Base-by-base conservation (phyloP, 1,140 invertebrate genomes). In the Zaprionus africanus region DNA sequence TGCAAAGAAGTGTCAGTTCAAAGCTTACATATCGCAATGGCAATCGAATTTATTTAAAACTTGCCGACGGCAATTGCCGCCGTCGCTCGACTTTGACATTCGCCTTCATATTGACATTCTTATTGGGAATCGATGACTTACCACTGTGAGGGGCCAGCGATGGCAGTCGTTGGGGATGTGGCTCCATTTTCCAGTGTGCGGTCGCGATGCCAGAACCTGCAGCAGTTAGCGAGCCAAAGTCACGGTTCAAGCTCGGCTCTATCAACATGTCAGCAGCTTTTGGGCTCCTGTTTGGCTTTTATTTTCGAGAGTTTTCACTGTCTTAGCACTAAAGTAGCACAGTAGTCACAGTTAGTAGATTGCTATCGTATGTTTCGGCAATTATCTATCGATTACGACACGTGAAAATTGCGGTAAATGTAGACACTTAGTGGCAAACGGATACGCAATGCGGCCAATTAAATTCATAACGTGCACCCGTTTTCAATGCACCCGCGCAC, bases 121-220 rank as follows among this genome's bases (percentile, higher is more conserved):
- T 12, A 46, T 61, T 51, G 12, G 61, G 12, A 61, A 41, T 46
- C 9, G 19, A 17, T 46, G 6, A 71, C 86, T 85, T 78, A 90
- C 86, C 82, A 67, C 69, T 90, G 58, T 90, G 85, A 24, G 85
- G 67, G 68, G 75, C 70, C 74, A 90, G 76, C 70, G 79, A 70
- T 71, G 82, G 76, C 61, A 90, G 41, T 65, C 86, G 70, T 79
- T 90, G 86, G 57, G 82, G 77, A 90, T 90, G 91, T 69, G 91
- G 91, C 79, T 92, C 91, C 91, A 92, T 92, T 88, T 92, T 92
- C 91, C 91, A 92, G 76, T 92, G 91, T 57, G 91, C 76, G 74
- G 77, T 76, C 71, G 82, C 82, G 43, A 87, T 78, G 83, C 83
- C 81, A 81, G 83, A 87, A 91, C 83, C 82, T 77, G 91, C 80